Conservation (phyloP, 35 echinoderm and acorn worm genomes). For the Heliocidaris tuberculata region DNA sequence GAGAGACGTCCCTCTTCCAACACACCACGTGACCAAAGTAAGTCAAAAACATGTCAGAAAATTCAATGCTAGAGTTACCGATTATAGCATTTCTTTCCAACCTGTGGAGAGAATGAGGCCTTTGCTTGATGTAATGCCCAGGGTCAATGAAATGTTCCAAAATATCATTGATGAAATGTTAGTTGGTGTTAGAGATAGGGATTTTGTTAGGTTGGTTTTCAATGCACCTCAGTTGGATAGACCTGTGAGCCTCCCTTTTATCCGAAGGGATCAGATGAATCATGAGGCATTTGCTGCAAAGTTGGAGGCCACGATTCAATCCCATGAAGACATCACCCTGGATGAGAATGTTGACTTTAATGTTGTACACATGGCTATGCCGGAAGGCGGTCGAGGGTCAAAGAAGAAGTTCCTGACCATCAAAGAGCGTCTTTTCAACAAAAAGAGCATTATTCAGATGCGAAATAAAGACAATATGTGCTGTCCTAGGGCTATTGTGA, state of each 20-base stretch:
- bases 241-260: background rate
- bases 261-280: background rate
- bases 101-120: background rate
- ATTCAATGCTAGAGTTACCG: background rate
- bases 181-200: background rate
- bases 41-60: background rate
- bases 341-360: background rate
- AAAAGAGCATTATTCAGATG: background rate
- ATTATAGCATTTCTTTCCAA: background rate
- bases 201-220: conserved; percentile 13
- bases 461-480: conserved; percentile 15
- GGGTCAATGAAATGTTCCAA: conserved; percentile 3
- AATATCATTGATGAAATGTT: conserved; percentile 21
- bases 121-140: background rate
- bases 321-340: background rate
- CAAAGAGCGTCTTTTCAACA: background rate
- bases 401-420: background rate
- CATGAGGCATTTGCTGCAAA: background rate
- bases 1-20: background rate
- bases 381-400: background rate
- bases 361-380: background rate
- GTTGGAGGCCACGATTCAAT: background rate
- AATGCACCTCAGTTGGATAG: conserved; percentile 36
- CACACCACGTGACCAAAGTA: background rate
- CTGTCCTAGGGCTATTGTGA: too few relatives aligned